Percentiles rank a stretch among this genome's conserved stretches.
Evolutionary conservation across 2,113 vertebrate species (phyloP).

Genomic region (Electrona antarctica): DNA sequence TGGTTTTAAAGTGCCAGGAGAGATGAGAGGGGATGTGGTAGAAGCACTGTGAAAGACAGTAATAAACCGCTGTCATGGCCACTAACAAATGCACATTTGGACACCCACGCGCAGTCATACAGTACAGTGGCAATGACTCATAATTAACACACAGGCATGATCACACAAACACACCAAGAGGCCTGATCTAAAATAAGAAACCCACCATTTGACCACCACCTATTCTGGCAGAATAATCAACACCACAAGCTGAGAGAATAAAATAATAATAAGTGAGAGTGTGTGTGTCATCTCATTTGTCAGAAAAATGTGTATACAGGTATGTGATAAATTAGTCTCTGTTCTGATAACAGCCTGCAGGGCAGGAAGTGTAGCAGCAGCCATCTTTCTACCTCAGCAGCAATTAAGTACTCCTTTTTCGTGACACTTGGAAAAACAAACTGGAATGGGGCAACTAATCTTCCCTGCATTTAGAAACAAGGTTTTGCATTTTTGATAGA

Average conservation of each 20-base stretch:
- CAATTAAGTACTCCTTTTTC: slow-evolving; percentile 1
- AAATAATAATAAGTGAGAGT: too few relatives aligned
- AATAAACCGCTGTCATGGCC: background rate
- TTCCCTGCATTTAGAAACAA: background rate
- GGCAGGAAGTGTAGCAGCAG: background rate
- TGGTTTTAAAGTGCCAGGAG: slow-evolving; percentile 58
- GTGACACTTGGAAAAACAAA: slow-evolving; percentile 2
- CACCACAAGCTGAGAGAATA: background rate
- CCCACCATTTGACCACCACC: too few relatives aligned
- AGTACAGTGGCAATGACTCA: background rate
- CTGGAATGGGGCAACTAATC: background rate
- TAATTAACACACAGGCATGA: background rate
- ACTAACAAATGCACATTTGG: background rate
- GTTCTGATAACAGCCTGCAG: background rate
- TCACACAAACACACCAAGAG: background rate
- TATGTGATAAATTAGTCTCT: background rate
- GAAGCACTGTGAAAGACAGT: slow-evolving; percentile 12
- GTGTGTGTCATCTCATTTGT: background rate
- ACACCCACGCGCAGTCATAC: too few relatives aligned
- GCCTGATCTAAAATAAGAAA: background rate
- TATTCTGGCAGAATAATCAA: background rate
- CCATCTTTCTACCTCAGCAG: background rate
- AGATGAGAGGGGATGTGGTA: slow-evolving; percentile 49
- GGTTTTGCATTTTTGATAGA: background rate
- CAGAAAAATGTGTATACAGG: background rate